Evolutionary conservation across 2,888 invertebrate genomes (phyloP).

Genomic region (Brachynemurus nebulosus): DNA sequence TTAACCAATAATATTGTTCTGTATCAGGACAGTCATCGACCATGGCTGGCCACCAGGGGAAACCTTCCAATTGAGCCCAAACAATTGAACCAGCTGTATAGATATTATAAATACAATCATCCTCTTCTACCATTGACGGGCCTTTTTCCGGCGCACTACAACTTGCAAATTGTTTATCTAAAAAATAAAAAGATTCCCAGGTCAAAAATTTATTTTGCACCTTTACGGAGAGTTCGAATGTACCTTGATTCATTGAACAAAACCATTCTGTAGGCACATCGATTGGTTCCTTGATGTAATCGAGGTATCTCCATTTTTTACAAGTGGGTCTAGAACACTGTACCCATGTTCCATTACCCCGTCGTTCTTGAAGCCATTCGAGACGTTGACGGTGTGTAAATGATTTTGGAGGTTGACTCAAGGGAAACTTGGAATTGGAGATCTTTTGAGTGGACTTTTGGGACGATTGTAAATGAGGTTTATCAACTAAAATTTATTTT

Average conservation of each 20-base stretch:
- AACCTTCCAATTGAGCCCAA: constrained; percentile 44
- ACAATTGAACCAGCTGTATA: constrained; percentile 53
- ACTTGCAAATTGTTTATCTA: constrained; percentile 16
- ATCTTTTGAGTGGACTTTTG: too few species aligned
- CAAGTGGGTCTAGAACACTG: constrained; percentile 40
- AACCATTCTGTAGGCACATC: constrained; percentile 46
- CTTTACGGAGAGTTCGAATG: constrained; percentile 7
- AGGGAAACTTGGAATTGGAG: not conserved
- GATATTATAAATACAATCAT: constrained; percentile 40
- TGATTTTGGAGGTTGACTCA: constrained; percentile 11
- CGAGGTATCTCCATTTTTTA: constrained; percentile 41
- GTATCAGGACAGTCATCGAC: constrained; percentile 52
- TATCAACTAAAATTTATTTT: too few species aligned
- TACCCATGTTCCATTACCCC: constrained; percentile 40
- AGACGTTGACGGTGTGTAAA: constrained; percentile 30
- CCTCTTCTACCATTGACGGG: constrained; percentile 33
- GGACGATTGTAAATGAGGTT: too few species aligned
- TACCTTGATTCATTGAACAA: constrained; percentile 46
- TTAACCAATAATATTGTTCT: constrained; percentile 43
- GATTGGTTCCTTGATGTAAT: constrained; percentile 39
- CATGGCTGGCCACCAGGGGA: constrained; percentile 62
- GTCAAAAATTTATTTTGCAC: not conserved
- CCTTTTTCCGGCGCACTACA: constrained; percentile 39
- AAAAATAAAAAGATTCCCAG: not conserved
- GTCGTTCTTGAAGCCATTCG: constrained; percentile 35